phyloP scores from a whole-genome alignment of 1,140 invertebrate genomes.

The Portunus trituberculatus region DNA sequence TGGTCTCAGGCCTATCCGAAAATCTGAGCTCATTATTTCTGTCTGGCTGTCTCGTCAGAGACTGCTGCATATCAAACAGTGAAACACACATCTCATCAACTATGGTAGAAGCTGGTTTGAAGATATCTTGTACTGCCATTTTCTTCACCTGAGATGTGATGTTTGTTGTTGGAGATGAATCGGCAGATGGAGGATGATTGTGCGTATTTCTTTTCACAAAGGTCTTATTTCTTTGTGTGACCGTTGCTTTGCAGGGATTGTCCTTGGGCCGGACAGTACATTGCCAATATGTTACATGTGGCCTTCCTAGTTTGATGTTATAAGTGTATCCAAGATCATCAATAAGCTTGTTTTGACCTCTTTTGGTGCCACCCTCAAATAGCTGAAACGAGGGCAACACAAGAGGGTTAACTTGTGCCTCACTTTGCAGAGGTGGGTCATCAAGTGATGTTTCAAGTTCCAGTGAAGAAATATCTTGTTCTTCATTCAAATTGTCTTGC shows the following conservation, averaged over 20 bases:
- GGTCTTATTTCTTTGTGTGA: constrained; percentile 45
- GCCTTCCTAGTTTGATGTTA: background rate
- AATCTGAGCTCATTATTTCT: too few species aligned
- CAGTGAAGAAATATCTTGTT: too few species aligned
- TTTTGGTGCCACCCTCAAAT: background rate
- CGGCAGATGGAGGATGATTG: constrained; percentile 42
- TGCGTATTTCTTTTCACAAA: constrained; percentile 40
- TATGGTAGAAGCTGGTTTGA: constrained; percentile 27
- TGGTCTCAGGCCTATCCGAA: too few species aligned
- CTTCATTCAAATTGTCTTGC: too few species aligned
- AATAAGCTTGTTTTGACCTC: background rate
- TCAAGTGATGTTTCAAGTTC: too few species aligned
- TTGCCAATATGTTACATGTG: constrained; percentile 28
- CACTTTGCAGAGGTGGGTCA: too few species aligned
- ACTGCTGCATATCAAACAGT: too few species aligned
- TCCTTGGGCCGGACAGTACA: constrained; percentile 24
- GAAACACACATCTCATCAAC: background rate
- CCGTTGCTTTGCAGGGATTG: background rate
- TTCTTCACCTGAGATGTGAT: constrained; percentile 27
- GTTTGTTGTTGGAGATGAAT: constrained; percentile 33
- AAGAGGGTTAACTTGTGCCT: background rate
- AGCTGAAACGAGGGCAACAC: background rate
- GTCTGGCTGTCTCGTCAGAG: too few species aligned
- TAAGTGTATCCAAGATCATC: constrained; percentile 27
- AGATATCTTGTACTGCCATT: constrained; percentile 37